Evolutionary conservation across 1,140 invertebrate genomes (phyloP), one percentile per base, ranked within the genome.

Genomic region (Cydia splendana): DNA sequence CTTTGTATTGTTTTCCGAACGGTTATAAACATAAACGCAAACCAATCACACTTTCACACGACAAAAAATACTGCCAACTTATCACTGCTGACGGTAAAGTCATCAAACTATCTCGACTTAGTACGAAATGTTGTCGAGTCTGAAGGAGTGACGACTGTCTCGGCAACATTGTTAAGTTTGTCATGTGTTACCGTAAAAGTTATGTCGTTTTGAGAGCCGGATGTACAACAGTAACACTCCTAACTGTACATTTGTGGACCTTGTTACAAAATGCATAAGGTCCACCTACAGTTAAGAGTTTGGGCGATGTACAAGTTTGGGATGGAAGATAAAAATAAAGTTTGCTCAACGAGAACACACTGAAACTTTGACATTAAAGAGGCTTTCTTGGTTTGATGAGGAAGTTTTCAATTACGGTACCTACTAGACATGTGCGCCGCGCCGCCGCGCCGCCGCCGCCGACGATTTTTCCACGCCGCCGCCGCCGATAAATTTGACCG

Each of bases 361-460:
- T 38, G n/a, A 71, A 71, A 71, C 67, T 71, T 71, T n/a, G 15
- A 15, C n/a, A 45, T 71, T 71, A 53, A 5, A 45, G 65, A 71
- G 67, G 67, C 34, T 71, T 71, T 42, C 67, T 69, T 69, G 24
- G 13, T 71, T 71, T 71, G 38, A 71, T 18, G 67, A 4, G n/a
- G 20, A 45, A 71, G 67, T 69, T 69, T 12, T n/a, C 30, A 71
- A 42, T n/a, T 34, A 34, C 65, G 30, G 12, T 13, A 6, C 0
- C 30, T 28, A n/a, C n/a, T n/a, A n/a, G n/a, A n/a, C n/a, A n/a
- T n/a, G n/a, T n/a, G n/a, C n/a, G n/a, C n/a, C n/a, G n/a, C n/a
- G n/a, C n/a, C n/a, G n/a, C n/a, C n/a, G n/a, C n/a, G n/a, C n/a
- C n/a, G n/a, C n/a, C n/a, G n/a, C n/a, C n/a, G n/a, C n/a, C n/a